Base-by-base conservation (phyloP, 2,797 vertebrate genomes). In the Miichthys miiuy region DNA sequence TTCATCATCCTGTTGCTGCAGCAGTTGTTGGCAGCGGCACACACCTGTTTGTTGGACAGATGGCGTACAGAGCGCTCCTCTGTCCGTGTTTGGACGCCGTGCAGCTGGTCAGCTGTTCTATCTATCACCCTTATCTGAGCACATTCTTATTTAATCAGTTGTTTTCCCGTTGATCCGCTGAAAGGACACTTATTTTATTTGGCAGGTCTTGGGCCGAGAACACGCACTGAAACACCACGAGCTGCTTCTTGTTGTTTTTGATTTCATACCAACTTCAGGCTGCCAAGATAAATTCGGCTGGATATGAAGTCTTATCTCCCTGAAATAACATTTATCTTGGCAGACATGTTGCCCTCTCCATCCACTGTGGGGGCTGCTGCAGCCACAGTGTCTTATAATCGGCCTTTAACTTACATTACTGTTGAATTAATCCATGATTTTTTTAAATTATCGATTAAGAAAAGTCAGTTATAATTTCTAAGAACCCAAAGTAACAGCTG, bases 31-130 rank as follows among this genome's bases (percentile, higher is more conserved):
- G 52, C 42, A 65, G 79, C 77, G 67, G 17, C 58, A 54, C 54
- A 82, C 87, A 90, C 82, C 88, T 90, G 88, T 89, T 71, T 58
- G 73, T 57, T 0, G 1, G 7, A 75, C 90, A 92, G 89, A 88
- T 87, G 86, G 88, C 44, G n/a, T 2, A 62, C 77, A 77, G 69
- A 76, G 81, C 5, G 55, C 63, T 81, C 57, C 23, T 77, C 66
- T 74, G 66, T 72, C 5, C 5, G 56, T 51, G 72, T 72, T 64
- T 69, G 72, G 8, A 48, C 13, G 9, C 63, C 0, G 46, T 50
- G 68, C 67, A 54, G 84, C 25, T 2, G 69, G 71, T 89, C 86
- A 85, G 81, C 85, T 89, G 90, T 48, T 73, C 61, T 21, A 0
- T 70, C 18, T 44, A 4, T 41, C 2, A 0, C 13, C 52, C 52